These are phyloP conservation scores for Eristalinus aeneus DNA, from an alignment of 2,888 invertebrate species.

Conservation along the genomic window DNA sequence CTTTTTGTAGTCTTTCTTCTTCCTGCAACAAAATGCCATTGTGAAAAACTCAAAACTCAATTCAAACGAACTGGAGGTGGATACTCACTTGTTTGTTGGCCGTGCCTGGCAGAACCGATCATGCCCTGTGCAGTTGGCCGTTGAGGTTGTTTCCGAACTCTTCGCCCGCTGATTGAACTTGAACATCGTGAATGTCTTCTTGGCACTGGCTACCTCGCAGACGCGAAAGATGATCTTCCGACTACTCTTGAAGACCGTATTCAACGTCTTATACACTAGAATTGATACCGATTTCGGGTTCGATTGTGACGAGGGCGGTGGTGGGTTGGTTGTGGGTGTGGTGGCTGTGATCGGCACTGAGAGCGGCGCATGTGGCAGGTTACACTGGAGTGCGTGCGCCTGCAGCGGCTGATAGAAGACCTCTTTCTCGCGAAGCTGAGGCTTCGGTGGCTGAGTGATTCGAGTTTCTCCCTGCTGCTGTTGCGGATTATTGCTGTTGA, in stretches of 20 bases:
- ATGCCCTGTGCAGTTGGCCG: slow-evolving; percentile 89
- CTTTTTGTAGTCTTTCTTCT: slow-evolving; percentile 82
- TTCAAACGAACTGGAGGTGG: neutral
- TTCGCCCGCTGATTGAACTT: slow-evolving; percentile 82
- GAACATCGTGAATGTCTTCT: slow-evolving; percentile 85
- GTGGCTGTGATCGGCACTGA: slow-evolving; percentile 63
- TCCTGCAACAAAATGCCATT: slow-evolving; percentile 73
- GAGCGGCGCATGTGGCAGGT: slow-evolving; percentile 58
- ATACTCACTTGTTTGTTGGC: slow-evolving; percentile 80
- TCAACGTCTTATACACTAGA: slow-evolving; percentile 80
- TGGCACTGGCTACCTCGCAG: slow-evolving; percentile 80
- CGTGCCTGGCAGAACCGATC: slow-evolving; percentile 90
- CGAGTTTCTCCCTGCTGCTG: slow-evolving; percentile 73
- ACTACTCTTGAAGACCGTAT: slow-evolving; percentile 81
- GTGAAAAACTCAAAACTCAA: neutral
- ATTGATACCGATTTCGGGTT: slow-evolving; percentile 80
- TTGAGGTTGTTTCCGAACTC: slow-evolving; percentile 79
- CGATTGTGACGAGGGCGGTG: slow-evolving; percentile 73
- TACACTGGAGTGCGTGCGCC: slow-evolving; percentile 62
- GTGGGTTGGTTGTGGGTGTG: slow-evolving; percentile 63
- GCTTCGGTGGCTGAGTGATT: slow-evolving; percentile 70
- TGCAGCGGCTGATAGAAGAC: slow-evolving; percentile 69
- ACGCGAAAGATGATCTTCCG: slow-evolving; percentile 81
- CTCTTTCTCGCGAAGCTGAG: slow-evolving; percentile 61
- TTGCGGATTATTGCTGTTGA: neutral